Conservation (phyloP, 2,797 vertebrate genomes). For the Spinibarbus caldwelli region DNA sequence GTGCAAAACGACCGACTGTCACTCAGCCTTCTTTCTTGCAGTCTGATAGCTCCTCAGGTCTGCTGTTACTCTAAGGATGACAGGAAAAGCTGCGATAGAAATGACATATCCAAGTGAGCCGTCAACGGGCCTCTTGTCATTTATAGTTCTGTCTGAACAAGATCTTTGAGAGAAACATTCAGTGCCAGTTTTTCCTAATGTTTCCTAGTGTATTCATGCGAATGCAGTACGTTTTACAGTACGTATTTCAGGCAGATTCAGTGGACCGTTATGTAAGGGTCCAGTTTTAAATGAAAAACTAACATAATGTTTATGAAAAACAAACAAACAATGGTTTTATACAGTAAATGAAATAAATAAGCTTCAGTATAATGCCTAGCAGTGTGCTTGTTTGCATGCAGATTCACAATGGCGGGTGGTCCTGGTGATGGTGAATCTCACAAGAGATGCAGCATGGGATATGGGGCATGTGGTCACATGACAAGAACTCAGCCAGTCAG, state of each 20-base stretch:
- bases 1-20: conserved; percentile 42
- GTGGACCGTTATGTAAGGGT: neutral
- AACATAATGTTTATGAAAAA: neutral
- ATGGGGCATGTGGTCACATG: conserved; percentile 63
- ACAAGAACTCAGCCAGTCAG: conserved; percentile 65
- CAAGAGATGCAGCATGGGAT: conserved; percentile 60
- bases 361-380: conserved; percentile 1
- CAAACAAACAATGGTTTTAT: neutral
- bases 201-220: neutral
- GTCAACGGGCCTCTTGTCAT: neutral
- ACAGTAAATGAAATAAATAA: neutral
- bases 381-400: conserved; percentile 57
- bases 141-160: conserved; percentile 25
- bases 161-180: conserved; percentile 14
- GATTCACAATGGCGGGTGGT: conserved; percentile 49
- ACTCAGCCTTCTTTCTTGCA: conserved; percentile 27
- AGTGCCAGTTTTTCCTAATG: neutral
- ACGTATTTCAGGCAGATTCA: neutral
- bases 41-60: conserved; percentile 32
- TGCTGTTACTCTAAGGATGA: conserved; percentile 31
- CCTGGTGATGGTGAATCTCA: conserved; percentile 49
- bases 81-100: conserved; percentile 23
- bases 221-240: conserved; percentile 1
- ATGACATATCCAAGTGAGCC: conserved; percentile 18
- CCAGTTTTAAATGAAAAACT: neutral